Base-by-base conservation (phyloP, 30 jellyfish, hydroid and myxozoan genomes). In the Hydractinia echinata region DNA sequence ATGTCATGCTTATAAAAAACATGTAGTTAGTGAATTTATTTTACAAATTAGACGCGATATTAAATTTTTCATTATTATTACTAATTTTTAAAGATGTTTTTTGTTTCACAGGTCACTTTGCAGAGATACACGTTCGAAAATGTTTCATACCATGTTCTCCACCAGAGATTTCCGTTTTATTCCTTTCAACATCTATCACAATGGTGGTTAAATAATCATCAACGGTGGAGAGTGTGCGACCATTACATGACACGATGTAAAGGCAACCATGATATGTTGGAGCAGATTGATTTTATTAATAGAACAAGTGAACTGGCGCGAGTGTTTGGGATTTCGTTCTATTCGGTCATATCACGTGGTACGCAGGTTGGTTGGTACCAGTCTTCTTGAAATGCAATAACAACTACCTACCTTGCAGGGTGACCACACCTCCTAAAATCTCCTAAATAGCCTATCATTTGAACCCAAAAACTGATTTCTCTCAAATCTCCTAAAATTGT, bases 251-350 rank as follows among this genome's bases (percentile, higher is more conserved):
- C 70, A 54, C 80, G 97, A 54, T 88, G 96, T 76, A 82, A 94
- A 21, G 97, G 97, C n/a, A 88, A 82, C 67, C 20, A 82, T 52
- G 82, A 61, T 5, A 55, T 94, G 91, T 82, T 94, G 76, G 89
- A 81, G 4, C 73, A 88, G 14, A 81, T 94, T 10, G 97, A 94
- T 86, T 89, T 94, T 71, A 82, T 94, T 56, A 81, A 88, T 70
- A 61, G 97, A 52, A 88, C 97, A 51, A 94, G 99, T 71, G 99
- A 94, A 61, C 96, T 89, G 53, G 97, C 97, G 51, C 84, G 99
- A 55, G 69, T 94, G 6, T 88, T 89, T 69, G 99, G 99, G 15
- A 85, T 94, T 64, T 88, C 86, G 85, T 94, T 94, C 61, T 94
- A 76, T 68, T 82, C 99, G 16, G 97, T 89, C 66, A 89, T 94